Evolutionary conservation across 2,888 invertebrate species (phyloP).

Genomic region (Mesoligia furuncula): DNA sequence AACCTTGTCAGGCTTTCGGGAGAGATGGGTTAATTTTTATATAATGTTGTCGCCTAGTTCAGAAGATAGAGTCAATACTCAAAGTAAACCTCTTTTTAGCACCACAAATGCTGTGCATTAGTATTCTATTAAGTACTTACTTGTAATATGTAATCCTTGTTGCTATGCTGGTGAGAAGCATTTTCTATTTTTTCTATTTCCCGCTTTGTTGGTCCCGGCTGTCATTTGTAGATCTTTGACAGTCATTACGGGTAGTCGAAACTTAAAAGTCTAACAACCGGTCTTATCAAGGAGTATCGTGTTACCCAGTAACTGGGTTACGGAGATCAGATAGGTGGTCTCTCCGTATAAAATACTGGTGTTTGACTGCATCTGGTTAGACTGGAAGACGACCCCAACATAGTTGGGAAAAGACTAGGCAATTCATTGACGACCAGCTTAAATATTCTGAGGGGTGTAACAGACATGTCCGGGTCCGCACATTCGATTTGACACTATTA

Average conservation of each 20-base stretch:
- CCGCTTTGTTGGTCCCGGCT: not conserved
- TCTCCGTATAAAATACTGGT: too few species aligned
- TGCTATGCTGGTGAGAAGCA: too few species aligned
- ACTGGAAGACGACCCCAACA: not conserved
- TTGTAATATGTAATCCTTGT: too few species aligned
- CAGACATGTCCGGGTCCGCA: not conserved
- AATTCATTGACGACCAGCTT: not conserved
- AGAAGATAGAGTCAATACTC: too few species aligned
- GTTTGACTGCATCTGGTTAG: too few species aligned
- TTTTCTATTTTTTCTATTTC: too few species aligned
- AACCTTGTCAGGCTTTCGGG: conserved; percentile 9
- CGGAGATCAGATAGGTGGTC: too few species aligned
- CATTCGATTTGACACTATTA: not conserved
- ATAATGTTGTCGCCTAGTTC: not conserved
- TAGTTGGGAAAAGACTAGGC: not conserved
- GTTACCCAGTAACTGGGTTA: too few species aligned
- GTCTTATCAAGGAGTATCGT: not conserved
- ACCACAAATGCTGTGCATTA: too few species aligned
- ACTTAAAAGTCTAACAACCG: not conserved
- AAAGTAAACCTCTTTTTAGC: too few species aligned
- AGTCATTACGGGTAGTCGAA: not conserved
- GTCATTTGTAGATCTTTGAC: not conserved
- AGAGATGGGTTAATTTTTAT: conserved; percentile 3
- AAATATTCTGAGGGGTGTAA: not conserved
- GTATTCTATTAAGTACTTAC: too few species aligned